Conservation (phyloP, 37 sponge, comb jelly and placozoan species). For the Halichondria panicea region DNA sequence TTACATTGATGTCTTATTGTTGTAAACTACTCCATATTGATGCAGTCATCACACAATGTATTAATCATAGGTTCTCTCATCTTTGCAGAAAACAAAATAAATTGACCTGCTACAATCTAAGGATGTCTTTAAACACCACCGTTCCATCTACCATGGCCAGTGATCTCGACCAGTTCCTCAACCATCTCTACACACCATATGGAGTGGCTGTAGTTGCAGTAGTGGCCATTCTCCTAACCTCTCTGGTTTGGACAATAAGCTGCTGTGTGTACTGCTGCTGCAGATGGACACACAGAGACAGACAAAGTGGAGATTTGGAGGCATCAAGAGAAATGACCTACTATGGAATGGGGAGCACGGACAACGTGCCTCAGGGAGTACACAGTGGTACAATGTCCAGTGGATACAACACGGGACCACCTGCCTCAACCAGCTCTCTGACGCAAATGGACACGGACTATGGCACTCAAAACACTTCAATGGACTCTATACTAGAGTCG, state of each 20-base stretch:
- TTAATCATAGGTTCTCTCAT: too few relatives aligned
- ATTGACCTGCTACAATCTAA: too few relatives aligned
- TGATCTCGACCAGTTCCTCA: not conserved
- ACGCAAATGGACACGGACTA: too few relatives aligned
- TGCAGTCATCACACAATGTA: too few relatives aligned
- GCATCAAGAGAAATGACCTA: conserved; percentile 42
- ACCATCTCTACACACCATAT: conserved; percentile 54
- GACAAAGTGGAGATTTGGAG: conserved; percentile 37
- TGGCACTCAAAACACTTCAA: too few relatives aligned
- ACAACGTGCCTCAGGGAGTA: too few relatives aligned
- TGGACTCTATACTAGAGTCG: too few relatives aligned
- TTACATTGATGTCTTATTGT: too few relatives aligned
- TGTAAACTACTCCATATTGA: too few relatives aligned
- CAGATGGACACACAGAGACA: not conserved
- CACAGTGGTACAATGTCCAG: conserved; percentile 21
- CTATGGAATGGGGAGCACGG: conserved; percentile 4
- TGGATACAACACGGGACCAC: conserved; percentile 46
- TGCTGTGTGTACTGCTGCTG: conserved; percentile 59
- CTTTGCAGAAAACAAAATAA: too few relatives aligned
- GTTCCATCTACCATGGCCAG: not conserved
- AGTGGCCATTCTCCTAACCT: conserved; percentile 28
- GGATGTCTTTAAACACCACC: too few relatives aligned
- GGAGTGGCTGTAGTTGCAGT: conserved; percentile 53
- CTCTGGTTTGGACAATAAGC: conserved; percentile 45
- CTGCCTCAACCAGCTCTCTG: too few relatives aligned